Percentiles rank a stretch among this genome's conserved stretches.
These are phyloP conservation scores for Toxonevra muliebris DNA, from an alignment of 2,888 invertebrate species.

Conservation along the genomic window DNA sequence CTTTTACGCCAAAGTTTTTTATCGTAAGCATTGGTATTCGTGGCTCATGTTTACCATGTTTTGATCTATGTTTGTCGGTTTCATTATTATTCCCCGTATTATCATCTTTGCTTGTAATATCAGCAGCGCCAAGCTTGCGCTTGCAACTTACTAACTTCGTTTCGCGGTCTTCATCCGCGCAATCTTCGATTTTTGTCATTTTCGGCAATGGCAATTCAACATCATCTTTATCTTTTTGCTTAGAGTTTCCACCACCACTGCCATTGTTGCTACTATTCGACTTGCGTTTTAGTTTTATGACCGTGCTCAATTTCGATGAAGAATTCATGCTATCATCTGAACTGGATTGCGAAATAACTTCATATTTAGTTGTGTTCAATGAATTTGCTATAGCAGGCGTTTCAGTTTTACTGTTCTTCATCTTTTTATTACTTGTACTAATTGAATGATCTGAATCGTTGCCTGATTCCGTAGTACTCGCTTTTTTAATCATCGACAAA, in stretches of 20 bases:
- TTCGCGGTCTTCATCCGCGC: conserved; percentile 32
- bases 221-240: conserved; percentile 16
- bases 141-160: conserved; percentile 27
- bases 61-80: conserved; percentile 34
- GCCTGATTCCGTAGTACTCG: conserved; percentile 51
- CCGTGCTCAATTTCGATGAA: conserved; percentile 53
- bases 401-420: neutral
- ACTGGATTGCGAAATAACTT: conserved; percentile 54
- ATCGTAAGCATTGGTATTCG: conserved; percentile 35
- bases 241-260: neutral
- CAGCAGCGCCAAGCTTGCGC: conserved; percentile 39
- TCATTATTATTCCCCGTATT: conserved; percentile 13
- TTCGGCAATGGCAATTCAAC: conserved; percentile 41
- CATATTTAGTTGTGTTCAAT: conserved; percentile 50
- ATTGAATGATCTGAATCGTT: conserved; percentile 56
- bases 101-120: conserved; percentile 4
- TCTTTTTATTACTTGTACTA: conserved; percentile 44
- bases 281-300: conserved; percentile 60
- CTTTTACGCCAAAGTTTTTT: conserved; percentile 28
- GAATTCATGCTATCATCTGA: conserved; percentile 50
- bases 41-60: conserved; percentile 43
- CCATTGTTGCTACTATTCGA: conserved; percentile 39
- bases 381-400: neutral
- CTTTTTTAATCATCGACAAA: conserved; percentile 62
- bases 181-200: conserved; percentile 45